phyloP scores from a whole-genome alignment of 2,797 vertebrate species.

The Rhabdophis nuchalis region DNA sequence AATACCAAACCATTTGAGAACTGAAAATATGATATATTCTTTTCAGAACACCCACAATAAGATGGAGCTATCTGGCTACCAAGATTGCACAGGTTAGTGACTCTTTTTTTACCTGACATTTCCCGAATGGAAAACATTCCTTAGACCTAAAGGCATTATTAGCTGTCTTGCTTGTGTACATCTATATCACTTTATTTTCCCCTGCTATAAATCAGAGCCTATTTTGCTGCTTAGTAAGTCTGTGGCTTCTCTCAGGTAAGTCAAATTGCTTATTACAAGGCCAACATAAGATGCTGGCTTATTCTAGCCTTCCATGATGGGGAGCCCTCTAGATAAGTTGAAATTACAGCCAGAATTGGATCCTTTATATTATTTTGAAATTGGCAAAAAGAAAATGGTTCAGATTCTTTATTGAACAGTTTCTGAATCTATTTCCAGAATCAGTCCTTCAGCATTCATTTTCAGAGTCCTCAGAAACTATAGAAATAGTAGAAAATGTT shows the following conservation, averaged over 20 bases:
- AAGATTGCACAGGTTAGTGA: conserved; percentile 87
- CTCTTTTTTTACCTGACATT: not conserved
- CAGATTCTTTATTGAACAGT: not conserved
- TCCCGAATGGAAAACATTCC: not conserved
- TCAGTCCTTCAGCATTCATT: not conserved
- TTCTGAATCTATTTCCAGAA: not conserved
- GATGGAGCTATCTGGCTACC: conserved; percentile 91
- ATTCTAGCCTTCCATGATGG: not conserved
- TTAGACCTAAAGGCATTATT: not conserved
- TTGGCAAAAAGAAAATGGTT: not conserved
- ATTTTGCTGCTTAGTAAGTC: not conserved
- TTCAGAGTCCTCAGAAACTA: too few species aligned
- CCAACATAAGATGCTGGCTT: not conserved
- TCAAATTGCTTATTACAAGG: not conserved
- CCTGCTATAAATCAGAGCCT: not conserved
- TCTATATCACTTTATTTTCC: not conserved
- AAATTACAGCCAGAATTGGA: not conserved
- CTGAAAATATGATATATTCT: conserved; percentile 13
- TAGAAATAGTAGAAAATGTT: too few species aligned
- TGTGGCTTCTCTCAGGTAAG: not conserved
- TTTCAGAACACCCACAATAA: conserved; percentile 82
- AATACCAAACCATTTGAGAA: not conserved
- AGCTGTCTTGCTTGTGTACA: not conserved
- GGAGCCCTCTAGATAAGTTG: not conserved
- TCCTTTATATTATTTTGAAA: not conserved